Evolutionary conservation across 1,140 invertebrate genomes (phyloP).

Genomic region (Tetragonula clypearis): DNA sequence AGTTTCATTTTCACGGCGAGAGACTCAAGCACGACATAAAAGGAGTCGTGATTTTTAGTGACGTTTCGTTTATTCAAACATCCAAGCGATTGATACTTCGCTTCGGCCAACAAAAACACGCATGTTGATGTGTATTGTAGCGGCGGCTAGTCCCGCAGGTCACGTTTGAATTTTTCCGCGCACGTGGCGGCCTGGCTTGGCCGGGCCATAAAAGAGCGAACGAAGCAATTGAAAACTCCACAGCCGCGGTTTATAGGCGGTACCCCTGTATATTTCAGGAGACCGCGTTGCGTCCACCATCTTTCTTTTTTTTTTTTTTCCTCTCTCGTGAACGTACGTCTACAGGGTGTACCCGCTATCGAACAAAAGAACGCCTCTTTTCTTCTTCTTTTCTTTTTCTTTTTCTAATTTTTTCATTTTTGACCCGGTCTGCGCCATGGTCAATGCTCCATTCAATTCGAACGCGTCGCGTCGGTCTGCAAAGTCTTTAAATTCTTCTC

Average conservation of each 20-base stretch:
- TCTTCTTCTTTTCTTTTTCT: no score
- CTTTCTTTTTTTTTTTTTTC: no score
- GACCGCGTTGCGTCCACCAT: neutral
- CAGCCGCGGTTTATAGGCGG: conserved; percentile 51
- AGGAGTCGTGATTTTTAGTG: neutral
- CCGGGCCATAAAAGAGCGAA: conserved; percentile 59
- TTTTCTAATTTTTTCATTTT: neutral
- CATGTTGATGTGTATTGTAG: no score
- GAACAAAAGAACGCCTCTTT: neutral
- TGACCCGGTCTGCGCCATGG: no score
- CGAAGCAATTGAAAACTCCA: conserved; percentile 58
- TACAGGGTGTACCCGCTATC: neutral
- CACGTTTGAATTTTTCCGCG: conserved; percentile 34
- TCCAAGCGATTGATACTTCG: neutral
- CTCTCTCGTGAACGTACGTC: neutral
- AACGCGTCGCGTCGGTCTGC: no score
- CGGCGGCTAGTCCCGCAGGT: neutral
- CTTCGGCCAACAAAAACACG: neutral
- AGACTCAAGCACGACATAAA: neutral
- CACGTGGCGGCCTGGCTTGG: neutral
- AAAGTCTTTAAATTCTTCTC: no score
- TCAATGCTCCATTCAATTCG: neutral
- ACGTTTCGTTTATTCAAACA: neutral
- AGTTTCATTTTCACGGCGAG: neutral
- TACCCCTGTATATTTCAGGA: conserved; percentile 49